phyloP scores from a whole-genome alignment of 2,113 vertebrate genomes.

The Sapajus apella region DNA sequence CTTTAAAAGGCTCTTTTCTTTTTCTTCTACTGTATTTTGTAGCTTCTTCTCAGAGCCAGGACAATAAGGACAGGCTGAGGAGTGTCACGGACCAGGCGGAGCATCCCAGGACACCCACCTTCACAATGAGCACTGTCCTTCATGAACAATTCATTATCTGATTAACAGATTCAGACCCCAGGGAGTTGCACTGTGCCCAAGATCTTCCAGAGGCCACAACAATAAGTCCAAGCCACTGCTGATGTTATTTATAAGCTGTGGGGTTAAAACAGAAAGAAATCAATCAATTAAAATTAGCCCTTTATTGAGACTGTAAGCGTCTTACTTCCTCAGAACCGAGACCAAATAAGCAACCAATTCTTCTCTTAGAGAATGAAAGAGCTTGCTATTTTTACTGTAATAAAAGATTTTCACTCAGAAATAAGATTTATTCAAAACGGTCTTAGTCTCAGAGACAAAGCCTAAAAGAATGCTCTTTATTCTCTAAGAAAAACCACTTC shows the following conservation, averaged over 20 bases:
- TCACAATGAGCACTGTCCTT: neutral
- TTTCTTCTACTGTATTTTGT: neutral
- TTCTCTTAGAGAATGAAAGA: neutral
- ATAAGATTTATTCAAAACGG: neutral
- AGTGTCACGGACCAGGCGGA: neutral
- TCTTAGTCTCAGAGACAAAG: neutral
- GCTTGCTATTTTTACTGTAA: neutral
- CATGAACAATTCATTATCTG: neutral
- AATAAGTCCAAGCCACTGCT: neutral
- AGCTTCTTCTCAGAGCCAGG: neutral
- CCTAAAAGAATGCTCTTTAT: neutral
- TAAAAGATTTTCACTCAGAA: neutral
- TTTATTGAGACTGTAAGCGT: neutral
- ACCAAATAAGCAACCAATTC: neutral
- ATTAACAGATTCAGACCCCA: neutral
- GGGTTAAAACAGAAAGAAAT: neutral
- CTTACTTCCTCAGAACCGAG: neutral
- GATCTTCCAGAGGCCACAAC: neutral
- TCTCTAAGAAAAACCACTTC: neutral
- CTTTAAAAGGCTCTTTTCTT: neutral
- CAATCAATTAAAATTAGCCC: neutral
- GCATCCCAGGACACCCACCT: neutral
- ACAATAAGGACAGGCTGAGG: neutral
- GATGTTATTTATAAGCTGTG: neutral
- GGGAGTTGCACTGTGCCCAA: neutral